phyloP scores from a whole-genome alignment of 2,888 invertebrate genomes.

The Listrodromus nycthemerus region DNA sequence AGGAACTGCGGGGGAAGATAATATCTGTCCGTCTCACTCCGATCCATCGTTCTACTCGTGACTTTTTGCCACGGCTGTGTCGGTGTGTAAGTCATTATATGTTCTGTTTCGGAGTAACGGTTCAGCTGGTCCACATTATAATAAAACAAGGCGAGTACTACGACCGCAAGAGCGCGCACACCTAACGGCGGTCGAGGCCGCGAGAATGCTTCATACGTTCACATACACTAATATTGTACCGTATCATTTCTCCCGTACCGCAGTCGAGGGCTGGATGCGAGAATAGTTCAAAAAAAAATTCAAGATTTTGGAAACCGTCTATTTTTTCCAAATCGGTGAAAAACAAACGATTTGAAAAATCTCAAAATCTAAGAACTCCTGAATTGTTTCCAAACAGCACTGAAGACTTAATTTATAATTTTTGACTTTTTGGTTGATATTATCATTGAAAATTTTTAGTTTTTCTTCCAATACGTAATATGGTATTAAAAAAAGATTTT shows the following conservation, averaged over 20 bases:
- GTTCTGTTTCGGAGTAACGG: slow-evolving; percentile 63
- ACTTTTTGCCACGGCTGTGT: slow-evolving; percentile 29
- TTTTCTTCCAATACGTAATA: no score
- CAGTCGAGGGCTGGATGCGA: slow-evolving; percentile 27
- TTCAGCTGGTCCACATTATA: slow-evolving; percentile 55
- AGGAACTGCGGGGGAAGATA: slow-evolving; percentile 68
- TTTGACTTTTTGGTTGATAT: no score
- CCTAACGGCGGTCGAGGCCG: slow-evolving; percentile 61
- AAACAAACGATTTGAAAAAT: no score
- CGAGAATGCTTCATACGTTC: slow-evolving; percentile 51
- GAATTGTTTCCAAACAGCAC: no score
- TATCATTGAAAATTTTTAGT: no score
- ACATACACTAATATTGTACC: slow-evolving; percentile 42
- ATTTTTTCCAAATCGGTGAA: no score
- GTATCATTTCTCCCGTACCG: slow-evolving; percentile 29
- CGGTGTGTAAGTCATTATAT: slow-evolving; percentile 36
- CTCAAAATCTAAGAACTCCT: no score
- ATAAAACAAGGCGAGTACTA: slow-evolving; percentile 49
- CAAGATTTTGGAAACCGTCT: neutral
- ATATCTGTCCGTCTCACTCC: slow-evolving; percentile 28
- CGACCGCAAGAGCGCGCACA: slow-evolving; percentile 28
- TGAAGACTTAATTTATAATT: no score
- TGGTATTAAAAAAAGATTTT: no score
- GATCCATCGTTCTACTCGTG: slow-evolving; percentile 12
- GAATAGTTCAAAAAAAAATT: slow-evolving; percentile 32